phyloP scores from a whole-genome alignment of 2,888 invertebrate genomes.

The Nasonovia ribisnigri region DNA sequence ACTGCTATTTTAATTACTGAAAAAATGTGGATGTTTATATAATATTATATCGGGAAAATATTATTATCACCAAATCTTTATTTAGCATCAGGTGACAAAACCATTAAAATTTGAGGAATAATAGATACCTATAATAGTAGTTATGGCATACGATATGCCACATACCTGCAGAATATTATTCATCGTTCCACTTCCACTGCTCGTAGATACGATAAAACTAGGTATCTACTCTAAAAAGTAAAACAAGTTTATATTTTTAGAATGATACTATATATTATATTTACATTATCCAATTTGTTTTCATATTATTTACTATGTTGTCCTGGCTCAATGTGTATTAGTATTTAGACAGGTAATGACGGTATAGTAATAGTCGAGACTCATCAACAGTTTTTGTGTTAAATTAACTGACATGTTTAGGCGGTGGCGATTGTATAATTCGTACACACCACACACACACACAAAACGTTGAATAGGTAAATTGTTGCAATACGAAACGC shows the following conservation, averaged over 20 bases:
- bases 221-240: background rate
- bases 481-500: background rate
- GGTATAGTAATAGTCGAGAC: too few species aligned
- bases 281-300: background rate
- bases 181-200: background rate
- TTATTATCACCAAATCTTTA: background rate
- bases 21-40: too few species aligned
- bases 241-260: background rate
- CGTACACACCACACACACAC: background rate
- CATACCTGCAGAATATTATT: background rate
- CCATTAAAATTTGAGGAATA: background rate
- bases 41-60: background rate
- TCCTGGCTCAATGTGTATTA: background rate
- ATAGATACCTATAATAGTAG: background rate
- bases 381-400: background rate
- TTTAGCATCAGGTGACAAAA: background rate
- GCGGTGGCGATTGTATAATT: background rate
- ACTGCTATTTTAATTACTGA: background rate
- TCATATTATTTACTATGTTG: background rate
- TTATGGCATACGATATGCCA: background rate
- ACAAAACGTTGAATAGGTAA: background rate
- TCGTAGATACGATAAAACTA: background rate
- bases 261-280: too few species aligned
- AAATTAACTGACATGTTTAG: background rate
- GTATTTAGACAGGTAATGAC: too few species aligned